Evolutionary conservation across 2,888 invertebrate genomes (phyloP), one percentile per base, ranked within the genome.

Genomic region (Liopterus haemorrhoidalis): DNA sequence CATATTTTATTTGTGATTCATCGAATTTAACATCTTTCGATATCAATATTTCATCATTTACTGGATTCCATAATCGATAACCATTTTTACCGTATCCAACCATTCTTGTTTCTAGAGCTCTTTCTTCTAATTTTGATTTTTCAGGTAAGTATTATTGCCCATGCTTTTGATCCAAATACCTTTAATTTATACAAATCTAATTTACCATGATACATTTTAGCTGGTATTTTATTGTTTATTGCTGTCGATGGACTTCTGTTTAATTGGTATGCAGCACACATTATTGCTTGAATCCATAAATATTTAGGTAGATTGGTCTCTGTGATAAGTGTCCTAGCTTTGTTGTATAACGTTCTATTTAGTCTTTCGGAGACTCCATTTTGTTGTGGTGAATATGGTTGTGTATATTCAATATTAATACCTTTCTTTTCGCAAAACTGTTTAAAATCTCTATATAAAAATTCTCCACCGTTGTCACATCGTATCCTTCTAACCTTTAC

Each of bases 181-280:
- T 30, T 40, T 21, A 47, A 18, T 28, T 44, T 43, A 4, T 30
- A 22, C n/a, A 46, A 12, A n/a, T 43, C 28, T 21, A 25, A 28
- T 24, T 28, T 39, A 11, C 37, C 41, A 27, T 33, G 19, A 19
- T 28, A 47, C 22, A 21, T 32, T 20, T 42, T n/a, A 18, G 37
- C 41, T 31, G 43, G 46, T 12, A 33, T 25, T 15, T 21, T 15
- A n/a, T 31, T 24, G 6, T 31, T 18, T 18, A 41, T 30, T 8
- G 46, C 38, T 11, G 4, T 43, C 8, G 27, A 37, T 6, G 46
- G 49, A 20, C 19, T 22, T 40, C 46, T 31, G 27, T 47, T 47
- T 22, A 37, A 21, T 37, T 43, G 27, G 11, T 37, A 43, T 9
- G 36, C 46, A 5, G 46, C 33, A 9, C 25, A 30, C 27, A 16